Conservation (phyloP, 2,113 vertebrate genomes). For the Pachycephala philippinensis region DNA sequence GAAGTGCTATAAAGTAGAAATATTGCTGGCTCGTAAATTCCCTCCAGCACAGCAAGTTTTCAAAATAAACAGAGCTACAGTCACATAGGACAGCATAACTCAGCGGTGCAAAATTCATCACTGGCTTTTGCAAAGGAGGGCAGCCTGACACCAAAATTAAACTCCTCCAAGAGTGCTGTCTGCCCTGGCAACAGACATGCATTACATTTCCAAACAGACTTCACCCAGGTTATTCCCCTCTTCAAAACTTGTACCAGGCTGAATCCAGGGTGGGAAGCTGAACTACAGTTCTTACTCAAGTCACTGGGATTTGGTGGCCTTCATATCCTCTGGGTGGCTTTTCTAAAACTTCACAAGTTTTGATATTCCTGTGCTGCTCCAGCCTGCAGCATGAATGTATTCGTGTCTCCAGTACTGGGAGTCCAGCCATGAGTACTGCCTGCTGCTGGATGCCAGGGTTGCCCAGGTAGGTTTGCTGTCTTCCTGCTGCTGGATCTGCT, state of each 20-base stretch:
- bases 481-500: not conserved
- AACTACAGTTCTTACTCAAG: not conserved
- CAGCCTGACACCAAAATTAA: not conserved
- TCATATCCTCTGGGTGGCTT: not conserved
- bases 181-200: not conserved
- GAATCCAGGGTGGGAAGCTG: not conserved
- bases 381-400: not conserved
- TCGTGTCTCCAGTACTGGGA: not conserved
- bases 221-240: not conserved
- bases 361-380: not conserved
- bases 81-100: constrained; percentile 41
- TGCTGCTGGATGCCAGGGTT: not conserved
- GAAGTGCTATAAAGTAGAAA: constrained; percentile 66
- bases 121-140: not conserved
- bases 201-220: not conserved
- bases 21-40: constrained; percentile 61
- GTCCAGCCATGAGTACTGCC: not conserved
- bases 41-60: constrained; percentile 39
- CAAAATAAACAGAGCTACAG: constrained; percentile 61
- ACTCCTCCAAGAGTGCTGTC: not conserved
- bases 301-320: not conserved
- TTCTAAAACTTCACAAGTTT: not conserved
- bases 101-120: constrained; percentile 33
- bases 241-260: not conserved
- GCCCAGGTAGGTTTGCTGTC: not conserved